These are phyloP conservation scores for Galeopterus variegatus DNA, from an alignment of 2,113 vertebrate species.

Conservation along the genomic window DNA sequence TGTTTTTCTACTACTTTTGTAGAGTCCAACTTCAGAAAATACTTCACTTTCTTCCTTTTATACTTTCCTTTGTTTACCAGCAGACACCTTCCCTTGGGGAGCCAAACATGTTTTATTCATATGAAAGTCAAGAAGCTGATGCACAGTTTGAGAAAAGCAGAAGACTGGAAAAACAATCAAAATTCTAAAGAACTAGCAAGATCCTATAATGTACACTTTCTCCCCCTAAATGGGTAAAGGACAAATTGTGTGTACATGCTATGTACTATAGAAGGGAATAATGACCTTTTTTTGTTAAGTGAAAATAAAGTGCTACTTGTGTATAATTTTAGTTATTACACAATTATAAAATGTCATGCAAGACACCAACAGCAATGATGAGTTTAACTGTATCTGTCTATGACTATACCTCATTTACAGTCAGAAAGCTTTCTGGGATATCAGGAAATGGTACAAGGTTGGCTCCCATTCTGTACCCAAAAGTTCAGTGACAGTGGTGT, in stretches of 20 bases:
- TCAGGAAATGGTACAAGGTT: neutral
- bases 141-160: neutral
- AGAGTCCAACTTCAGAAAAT: constrained; percentile 17
- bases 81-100: constrained; percentile 12
- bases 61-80: constrained; percentile 31
- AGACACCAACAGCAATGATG: neutral
- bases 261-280: constrained; percentile 68
- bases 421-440: neutral
- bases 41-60: neutral
- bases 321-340: constrained; percentile 70
- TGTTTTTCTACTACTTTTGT: constrained; percentile 52
- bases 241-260: constrained; percentile 61
- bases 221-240: constrained; percentile 16
- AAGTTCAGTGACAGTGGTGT: neutral
- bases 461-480: neutral
- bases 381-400: neutral
- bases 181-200: constrained; percentile 53
- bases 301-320: constrained; percentile 71
- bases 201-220: neutral
- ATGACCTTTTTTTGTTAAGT: constrained; percentile 63
- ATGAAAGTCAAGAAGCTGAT: neutral
- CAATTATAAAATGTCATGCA: constrained; percentile 69
- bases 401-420: constrained; percentile 52
- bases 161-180: constrained; percentile 7
- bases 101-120: neutral